phyloP scores from a whole-genome alignment of 2,888 invertebrate genomes.

The Serripes groenlandicus region DNA sequence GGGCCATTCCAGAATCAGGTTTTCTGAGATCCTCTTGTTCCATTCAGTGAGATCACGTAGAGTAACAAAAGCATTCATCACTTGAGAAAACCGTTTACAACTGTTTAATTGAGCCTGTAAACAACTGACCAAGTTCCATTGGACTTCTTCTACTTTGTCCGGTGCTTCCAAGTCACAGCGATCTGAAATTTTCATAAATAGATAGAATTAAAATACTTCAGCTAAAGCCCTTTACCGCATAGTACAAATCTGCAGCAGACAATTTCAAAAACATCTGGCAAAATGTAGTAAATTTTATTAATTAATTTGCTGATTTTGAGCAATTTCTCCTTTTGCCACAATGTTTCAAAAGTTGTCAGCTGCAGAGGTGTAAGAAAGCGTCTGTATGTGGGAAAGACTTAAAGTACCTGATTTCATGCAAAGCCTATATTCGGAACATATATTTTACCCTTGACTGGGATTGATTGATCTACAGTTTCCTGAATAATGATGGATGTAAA shows the following conservation, averaged over 20 bases:
- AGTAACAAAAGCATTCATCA: constrained; percentile 66
- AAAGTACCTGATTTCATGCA: too few species aligned
- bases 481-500: too few species aligned
- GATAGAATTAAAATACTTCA: too few species aligned
- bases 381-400: background rate
- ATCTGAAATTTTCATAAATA: too few species aligned
- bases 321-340: background rate
- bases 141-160: constrained; percentile 70
- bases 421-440: too few species aligned
- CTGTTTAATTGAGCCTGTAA: constrained; percentile 61
- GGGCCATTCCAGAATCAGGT: constrained; percentile 71
- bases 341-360: background rate
- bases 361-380: background rate
- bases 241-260: too few species aligned
- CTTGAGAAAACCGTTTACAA: constrained; percentile 56
- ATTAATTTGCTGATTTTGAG: background rate
- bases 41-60: constrained; percentile 71
- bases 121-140: constrained; percentile 67
- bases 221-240: too few species aligned
- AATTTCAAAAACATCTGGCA: background rate
- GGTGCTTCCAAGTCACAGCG: constrained; percentile 67
- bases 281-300: background rate
- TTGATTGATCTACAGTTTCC: too few species aligned
- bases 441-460: too few species aligned
- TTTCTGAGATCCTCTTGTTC: constrained; percentile 64